A percentile compares a stretch with the other conserved stretches of the same genome.
Conservation (phyloP, 2,888 invertebrate genomes). For the Diaprepes abbreviatus region DNA sequence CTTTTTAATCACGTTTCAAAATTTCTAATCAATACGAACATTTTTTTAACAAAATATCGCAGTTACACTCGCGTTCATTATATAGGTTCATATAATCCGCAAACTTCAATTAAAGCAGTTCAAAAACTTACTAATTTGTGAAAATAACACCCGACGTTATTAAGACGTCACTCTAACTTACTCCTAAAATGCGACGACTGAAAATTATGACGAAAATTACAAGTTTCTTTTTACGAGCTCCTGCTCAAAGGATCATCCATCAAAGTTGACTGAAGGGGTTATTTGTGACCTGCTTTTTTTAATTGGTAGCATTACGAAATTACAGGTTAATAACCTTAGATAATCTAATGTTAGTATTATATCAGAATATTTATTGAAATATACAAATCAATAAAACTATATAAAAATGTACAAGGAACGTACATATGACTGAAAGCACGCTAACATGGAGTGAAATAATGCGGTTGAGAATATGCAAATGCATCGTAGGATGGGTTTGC, state of each 20-base stretch:
- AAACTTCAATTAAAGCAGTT: neutral
- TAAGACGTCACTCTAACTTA: neutral
- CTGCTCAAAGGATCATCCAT: neutral
- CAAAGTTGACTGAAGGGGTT: neutral
- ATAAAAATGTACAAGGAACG: too few relatives aligned
- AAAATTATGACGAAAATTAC: constrained; percentile 4
- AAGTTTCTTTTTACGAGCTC: neutral
- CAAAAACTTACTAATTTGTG: neutral
- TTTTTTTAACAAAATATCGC: too few relatives aligned
- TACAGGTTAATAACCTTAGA: neutral
- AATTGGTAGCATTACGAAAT: neutral
- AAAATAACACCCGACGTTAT: constrained; percentile 1
- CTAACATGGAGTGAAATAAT: too few relatives aligned
- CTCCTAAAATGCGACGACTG: neutral
- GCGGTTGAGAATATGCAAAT: too few relatives aligned
- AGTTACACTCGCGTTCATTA: too few relatives aligned
- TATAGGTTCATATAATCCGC: neutral
- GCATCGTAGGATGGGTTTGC: too few relatives aligned
- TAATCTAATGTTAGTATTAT: neutral
- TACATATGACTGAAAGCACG: too few relatives aligned
- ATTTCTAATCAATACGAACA: too few relatives aligned
- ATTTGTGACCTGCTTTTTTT: neutral
- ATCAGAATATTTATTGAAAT: too few relatives aligned
- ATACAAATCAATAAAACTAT: too few relatives aligned
- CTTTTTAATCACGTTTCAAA: too few relatives aligned